Evolutionary conservation across 2,797 vertebrate genomes (phyloP).

Genomic region (Menidia menidia): DNA sequence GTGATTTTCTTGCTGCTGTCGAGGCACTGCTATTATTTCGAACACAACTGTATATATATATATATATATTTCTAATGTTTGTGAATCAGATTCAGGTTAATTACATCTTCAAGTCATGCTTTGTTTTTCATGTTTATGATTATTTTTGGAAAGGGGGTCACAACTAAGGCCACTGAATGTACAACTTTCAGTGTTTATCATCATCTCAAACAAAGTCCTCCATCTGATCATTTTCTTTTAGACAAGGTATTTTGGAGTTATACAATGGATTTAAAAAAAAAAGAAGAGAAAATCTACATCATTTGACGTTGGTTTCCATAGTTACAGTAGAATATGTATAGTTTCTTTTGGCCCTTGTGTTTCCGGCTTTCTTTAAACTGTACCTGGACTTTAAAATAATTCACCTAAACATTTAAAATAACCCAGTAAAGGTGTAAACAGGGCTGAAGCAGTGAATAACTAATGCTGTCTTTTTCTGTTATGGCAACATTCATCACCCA

Average conservation of each 20-base stretch:
- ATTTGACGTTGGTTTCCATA: constrained; percentile 2
- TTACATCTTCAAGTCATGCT: neutral
- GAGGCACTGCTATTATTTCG: too few relatives aligned
- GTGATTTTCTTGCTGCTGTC: too few relatives aligned
- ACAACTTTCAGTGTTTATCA: neutral
- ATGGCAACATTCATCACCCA: neutral
- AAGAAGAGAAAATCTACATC: neutral
- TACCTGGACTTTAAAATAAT: neutral
- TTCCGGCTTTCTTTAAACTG: neutral
- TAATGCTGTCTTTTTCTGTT: neutral
- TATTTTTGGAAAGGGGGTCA: too few relatives aligned
- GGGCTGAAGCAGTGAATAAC: neutral
- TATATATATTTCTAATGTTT: too few relatives aligned
- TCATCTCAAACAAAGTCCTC: neutral
- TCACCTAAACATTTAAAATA: constrained; percentile 2
- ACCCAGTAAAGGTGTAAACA: neutral
- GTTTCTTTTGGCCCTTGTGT: constrained; percentile 1
- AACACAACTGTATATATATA: too few relatives aligned
- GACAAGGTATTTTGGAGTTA: neutral
- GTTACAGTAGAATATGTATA: neutral
- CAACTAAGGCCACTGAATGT: neutral
- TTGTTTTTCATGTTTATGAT: too few relatives aligned
- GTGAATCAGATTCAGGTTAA: neutral
- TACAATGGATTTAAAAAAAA: neutral
- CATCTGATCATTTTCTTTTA: neutral